phyloP scores from a whole-genome alignment of 2,113 vertebrate genomes.

The Myotis lucifugus region DNA sequence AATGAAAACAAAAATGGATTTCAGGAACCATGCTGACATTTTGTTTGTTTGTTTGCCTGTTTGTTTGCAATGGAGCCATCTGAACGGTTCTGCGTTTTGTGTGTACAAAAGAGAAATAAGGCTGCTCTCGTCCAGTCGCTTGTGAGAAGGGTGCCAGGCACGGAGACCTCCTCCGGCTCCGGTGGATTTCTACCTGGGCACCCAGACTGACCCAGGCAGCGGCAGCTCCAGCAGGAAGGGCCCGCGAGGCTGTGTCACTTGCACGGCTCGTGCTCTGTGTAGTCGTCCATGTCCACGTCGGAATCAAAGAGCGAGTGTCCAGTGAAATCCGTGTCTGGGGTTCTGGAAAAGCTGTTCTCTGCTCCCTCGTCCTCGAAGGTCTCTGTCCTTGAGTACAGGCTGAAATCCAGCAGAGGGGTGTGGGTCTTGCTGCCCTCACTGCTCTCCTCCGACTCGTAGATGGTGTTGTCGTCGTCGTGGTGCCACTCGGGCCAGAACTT shows the following conservation, averaged over 20 bases:
- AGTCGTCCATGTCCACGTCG: constrained; percentile 94
- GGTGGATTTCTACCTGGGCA: constrained; percentile 64
- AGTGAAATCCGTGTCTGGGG: constrained; percentile 92
- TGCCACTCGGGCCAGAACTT: constrained; percentile 99
- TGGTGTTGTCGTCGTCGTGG: constrained; percentile 91
- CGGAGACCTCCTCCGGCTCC: constrained; percentile 58
- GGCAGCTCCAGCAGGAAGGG: constrained; percentile 53
- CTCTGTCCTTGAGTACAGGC: constrained; percentile 96
- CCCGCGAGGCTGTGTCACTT: constrained; percentile 84
- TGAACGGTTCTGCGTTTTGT: constrained; percentile 70
- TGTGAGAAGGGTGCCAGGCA: constrained; percentile 70
- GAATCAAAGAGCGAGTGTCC: constrained; percentile 96
- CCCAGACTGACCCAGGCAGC: constrained; percentile 34
- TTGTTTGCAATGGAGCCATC: constrained; percentile 76
- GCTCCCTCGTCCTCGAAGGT: constrained; percentile 93
- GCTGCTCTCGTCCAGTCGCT: constrained; percentile 76
- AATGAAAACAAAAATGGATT: constrained; percentile 70
- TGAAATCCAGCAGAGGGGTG: constrained; percentile 89
- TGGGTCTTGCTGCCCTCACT: constrained; percentile 90
- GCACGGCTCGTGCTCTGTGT: constrained; percentile 90
- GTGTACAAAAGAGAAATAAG: constrained; percentile 80
- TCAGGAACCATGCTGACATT: constrained; percentile 70
- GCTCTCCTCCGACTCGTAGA: constrained; percentile 91
- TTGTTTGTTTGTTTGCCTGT: constrained; percentile 44
- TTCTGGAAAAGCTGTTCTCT: constrained; percentile 90